Conservation (phyloP, 2,797 vertebrate species). For the Scolopax bukidnonensis region DNA sequence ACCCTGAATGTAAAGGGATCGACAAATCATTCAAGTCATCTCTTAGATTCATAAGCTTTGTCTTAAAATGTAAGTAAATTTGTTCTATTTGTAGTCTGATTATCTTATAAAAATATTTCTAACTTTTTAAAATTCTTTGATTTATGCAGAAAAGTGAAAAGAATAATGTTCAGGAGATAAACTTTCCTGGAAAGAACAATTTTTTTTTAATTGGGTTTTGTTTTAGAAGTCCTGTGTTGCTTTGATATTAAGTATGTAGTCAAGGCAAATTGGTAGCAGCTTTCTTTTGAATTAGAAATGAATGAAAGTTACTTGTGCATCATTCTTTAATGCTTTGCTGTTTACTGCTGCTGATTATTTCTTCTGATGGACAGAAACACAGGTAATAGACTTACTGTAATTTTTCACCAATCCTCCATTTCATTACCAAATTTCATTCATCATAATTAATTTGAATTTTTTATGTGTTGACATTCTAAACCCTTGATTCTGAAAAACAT, state of each 20-base stretch:
- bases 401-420: neutral
- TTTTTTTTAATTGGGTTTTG: neutral
- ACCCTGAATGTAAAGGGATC: accelerated
- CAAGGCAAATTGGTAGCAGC: neutral
- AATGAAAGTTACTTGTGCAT: constrained; percentile 15
- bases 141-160: neutral
- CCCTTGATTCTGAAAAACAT: neutral
- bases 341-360: constrained; percentile 67
- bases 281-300: neutral
- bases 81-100: neutral
- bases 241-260: neutral
- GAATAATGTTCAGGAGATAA: neutral
- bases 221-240: neutral
- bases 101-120: neutral
- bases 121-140: neutral
- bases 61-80: neutral
- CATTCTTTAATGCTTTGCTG: constrained; percentile 65
- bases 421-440: neutral
- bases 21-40: neutral
- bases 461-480: neutral
- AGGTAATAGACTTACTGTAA: constrained; percentile 67
- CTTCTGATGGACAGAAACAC: constrained; percentile 66
- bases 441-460: neutral
- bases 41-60: neutral
- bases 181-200: neutral